Base-by-base conservation (phyloP, 2,888 invertebrate genomes). In the Drosophila stalkeri region DNA sequence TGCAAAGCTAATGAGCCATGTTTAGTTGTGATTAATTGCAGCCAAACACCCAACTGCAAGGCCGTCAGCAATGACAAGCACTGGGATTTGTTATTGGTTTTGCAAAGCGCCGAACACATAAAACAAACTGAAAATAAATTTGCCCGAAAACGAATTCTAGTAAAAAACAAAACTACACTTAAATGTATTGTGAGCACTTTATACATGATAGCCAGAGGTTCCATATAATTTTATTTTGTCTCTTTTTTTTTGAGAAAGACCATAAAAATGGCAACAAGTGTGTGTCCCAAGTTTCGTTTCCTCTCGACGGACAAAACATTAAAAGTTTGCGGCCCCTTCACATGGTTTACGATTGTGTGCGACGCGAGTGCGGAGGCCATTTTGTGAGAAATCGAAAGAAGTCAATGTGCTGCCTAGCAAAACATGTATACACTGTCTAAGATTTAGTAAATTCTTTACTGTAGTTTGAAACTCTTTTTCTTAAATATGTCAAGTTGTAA, bases 231-330 rank as follows among this genome's bases (percentile, higher is more conserved):
- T 64, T 18, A 20, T 54, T 49, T 35, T 35, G 35, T 35, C 35
- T 27, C 39, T 37, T 14, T 43, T 43, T 18, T 55, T 64, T 71
- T 61, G 35, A 46, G 56, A 2, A 41, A 65, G 46, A 44, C 67
- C 72, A 85, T 71, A 75, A 81, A 73, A 82, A 72, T 63, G 71
- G 65, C 75, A 77, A 71, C 77, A 80, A 78, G 77, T 77, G 78
- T 77, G 78, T 63, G 74, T 61, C 57, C 71, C 41, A 75, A 74
- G 75, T 75, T 64, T 64, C 57, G 52, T 75, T 78, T 64, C 64
- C 73, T 64, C 37, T 64, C 52, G 68, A 18, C 41, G 68, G 62
- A 16, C 43, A 54, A 60, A 70, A 63, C 77, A 75, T 66, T 69
- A 72, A 72, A 85, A 82, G 70, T 77, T 81, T 80, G 77, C 66